Base-by-base conservation (phyloP, 2,113 vertebrate genomes). In the Prinia subflava region DNA sequence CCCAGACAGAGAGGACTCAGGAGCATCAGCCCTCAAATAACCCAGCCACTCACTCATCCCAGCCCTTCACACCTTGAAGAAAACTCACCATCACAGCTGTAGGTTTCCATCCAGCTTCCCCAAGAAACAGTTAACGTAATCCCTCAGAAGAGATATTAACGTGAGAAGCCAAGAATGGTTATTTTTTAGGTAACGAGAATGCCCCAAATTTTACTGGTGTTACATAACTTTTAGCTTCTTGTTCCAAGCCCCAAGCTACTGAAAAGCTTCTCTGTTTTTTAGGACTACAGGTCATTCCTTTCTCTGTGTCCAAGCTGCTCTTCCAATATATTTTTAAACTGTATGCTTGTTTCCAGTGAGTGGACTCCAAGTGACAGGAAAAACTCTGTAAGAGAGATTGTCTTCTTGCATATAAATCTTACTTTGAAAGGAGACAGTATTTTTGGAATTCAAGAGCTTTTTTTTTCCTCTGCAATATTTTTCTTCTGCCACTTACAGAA, bases 21-120 rank as follows among this genome's bases (percentile, higher is more conserved):
- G 97, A 93, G 69, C 89, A 87, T 52, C 31, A 96, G 95, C 87
- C 97, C 96, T 98, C 95, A 97, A 97, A 97, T 97, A 97, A 98
- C 94, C 90, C 87, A 93, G 19, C n/a, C 57, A 53, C 79, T 89
- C 27, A 7, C 60, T 82, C 79, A 86, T 59, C 44, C 73, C 3
- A 2, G 47, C 33, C 62, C 70, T 78, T 52, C 52, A 71, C 37
- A 90, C 69, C n/a, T 14, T 83, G 27, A 87, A 70, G 79, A 85
- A 84, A 87, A 60, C 22, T 44, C 70, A 50, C 18, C 87, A 89
- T 56, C 75, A 50, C 56, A 71, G 60, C 81, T 78, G 25, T 47
- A 69, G 63, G 49, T 87, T 92, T 97, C 89, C 88, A 95, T 78
- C 71, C 47, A 90, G 35, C 65, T 94, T 95, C 83, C 82, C 78